Conservation (phyloP, 2,797 vertebrate species). For the Pseudomugil tenellus region DNA sequence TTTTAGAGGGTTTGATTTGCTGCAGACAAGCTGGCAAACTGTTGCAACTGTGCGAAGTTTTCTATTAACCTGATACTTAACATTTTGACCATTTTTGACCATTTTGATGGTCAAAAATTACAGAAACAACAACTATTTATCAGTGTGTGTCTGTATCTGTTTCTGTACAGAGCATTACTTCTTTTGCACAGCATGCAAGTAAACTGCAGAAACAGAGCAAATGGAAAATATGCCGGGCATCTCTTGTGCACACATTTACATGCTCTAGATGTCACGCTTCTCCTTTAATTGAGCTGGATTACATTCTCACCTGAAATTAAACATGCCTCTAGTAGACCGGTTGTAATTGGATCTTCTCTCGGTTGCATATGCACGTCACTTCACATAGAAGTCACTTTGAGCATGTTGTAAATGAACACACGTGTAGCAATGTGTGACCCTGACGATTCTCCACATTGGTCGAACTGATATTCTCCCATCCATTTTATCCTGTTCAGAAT, state of each 20-base stretch:
- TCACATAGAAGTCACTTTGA: not conserved
- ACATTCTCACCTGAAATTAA: conserved; percentile 30
- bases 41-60: not conserved
- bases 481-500: not conserved
- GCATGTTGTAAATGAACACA: not conserved
- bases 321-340: conserved; percentile 7
- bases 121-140: not conserved
- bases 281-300: conserved; percentile 29
- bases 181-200: not conserved
- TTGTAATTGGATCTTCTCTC: conserved; percentile 27
- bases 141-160: not conserved
- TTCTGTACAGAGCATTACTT: no score
- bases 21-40: not conserved
- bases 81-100: no score
- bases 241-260: conserved; percentile 16
- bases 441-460: conserved; percentile 6
- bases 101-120: not conserved
- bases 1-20: not conserved
- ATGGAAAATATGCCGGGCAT: not conserved
- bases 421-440: not conserved
- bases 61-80: not conserved
- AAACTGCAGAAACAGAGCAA: not conserved
- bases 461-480: not conserved
- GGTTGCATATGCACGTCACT: conserved; percentile 13
- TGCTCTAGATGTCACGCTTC: conserved; percentile 7